Percentiles rank a stretch among this genome's conserved stretches.
phyloP scores from a whole-genome alignment of 2,113 vertebrate genomes.

The Polypterus bichir region DNA sequence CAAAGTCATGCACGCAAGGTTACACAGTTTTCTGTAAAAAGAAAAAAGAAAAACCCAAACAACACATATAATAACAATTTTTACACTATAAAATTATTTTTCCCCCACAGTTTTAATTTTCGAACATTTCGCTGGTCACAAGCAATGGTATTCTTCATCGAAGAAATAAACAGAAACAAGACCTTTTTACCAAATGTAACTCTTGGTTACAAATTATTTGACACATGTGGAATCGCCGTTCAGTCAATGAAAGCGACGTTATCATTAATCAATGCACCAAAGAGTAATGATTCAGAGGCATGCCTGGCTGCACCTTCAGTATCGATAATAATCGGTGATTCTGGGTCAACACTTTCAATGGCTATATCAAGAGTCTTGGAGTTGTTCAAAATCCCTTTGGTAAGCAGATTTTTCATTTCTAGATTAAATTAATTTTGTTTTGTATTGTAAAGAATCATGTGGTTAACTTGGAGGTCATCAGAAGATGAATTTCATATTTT shows the following conservation, averaged over 20 bases:
- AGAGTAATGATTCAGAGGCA: conserved; percentile 17
- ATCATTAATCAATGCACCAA: conserved; percentile 27
- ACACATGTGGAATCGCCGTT: conserved; percentile 28
- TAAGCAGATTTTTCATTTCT: conserved; percentile 5
- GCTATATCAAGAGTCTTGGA: conserved; percentile 29
- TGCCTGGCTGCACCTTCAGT: conserved; percentile 20
- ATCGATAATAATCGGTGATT: conserved; percentile 32
- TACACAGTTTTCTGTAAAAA: too few species aligned
- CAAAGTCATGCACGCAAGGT: too few species aligned
- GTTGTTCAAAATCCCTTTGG: conserved; percentile 26
- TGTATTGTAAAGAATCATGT: too few species aligned
- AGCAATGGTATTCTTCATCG: conserved; percentile 33
- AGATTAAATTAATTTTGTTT: too few species aligned
- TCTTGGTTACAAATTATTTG: conserved; percentile 31
- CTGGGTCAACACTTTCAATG: conserved; percentile 32
- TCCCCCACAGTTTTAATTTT: conserved; percentile 26
- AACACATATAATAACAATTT: too few species aligned
- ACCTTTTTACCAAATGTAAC: conserved; percentile 32
- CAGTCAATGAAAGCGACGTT: conserved; percentile 24
- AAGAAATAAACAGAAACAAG: conserved; percentile 31
- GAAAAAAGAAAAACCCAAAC: too few species aligned
- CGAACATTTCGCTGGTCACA: conserved; percentile 32
- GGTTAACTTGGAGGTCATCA: too few species aligned
- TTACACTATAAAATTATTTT: background rate
- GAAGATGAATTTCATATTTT: too few species aligned